phyloP scores from a whole-genome alignment of 2,888 invertebrate genomes.

The Meloe dianella region DNA sequence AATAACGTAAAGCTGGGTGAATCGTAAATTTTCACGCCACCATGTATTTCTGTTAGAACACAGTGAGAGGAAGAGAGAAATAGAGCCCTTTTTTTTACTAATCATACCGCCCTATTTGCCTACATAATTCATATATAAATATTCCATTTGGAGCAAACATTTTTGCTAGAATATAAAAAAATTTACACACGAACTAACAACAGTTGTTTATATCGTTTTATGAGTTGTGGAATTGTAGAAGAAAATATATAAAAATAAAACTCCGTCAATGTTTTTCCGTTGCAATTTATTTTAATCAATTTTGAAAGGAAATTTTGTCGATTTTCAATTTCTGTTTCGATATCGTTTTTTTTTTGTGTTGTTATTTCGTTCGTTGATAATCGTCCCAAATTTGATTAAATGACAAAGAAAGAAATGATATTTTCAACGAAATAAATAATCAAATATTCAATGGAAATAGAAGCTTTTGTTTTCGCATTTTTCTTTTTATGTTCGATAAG shows the following conservation, averaged over 20 bases:
- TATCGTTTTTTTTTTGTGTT: not conserved
- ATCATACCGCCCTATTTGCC: conserved; percentile 1
- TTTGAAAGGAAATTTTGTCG: not conserved
- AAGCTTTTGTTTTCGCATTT: not conserved
- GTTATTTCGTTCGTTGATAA: not conserved
- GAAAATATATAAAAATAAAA: no score
- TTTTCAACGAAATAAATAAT: not conserved
- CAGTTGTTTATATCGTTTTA: not conserved
- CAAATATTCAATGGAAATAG: not conserved
- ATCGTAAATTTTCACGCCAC: conserved; percentile 1
- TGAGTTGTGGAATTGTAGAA: not conserved
- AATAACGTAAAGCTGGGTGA: not conserved
- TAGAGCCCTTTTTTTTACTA: not conserved
- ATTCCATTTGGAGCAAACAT: not conserved
- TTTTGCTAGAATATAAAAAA: not conserved
- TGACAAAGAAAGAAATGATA: not conserved
- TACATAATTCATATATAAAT: conserved; percentile 7
- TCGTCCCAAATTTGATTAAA: not conserved
- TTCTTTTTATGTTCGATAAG: not conserved
- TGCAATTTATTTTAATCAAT: not conserved
- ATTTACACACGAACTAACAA: not conserved
- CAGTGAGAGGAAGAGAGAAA: not conserved
- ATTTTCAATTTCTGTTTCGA: not conserved
- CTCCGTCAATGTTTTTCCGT: not conserved
- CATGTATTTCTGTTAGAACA: not conserved